These are phyloP conservation scores for Anguilla obscura DNA, from an alignment of 2,797 vertebrate species.

Conservation along the genomic window DNA sequence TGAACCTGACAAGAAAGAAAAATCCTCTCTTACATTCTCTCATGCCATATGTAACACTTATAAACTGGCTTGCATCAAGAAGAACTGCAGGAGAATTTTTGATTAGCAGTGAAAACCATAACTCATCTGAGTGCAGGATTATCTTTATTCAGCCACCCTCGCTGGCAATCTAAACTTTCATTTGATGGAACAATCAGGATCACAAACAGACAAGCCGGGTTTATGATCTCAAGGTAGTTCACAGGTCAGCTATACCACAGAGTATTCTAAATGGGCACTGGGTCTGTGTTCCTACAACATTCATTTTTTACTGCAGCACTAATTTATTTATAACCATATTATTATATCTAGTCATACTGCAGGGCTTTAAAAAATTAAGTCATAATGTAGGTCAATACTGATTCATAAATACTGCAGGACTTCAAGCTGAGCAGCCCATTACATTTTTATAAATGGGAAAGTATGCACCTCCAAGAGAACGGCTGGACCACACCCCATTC, in stretches of 20 bases:
- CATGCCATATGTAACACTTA: neutral
- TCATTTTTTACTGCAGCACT: neutral
- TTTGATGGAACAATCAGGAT: neutral
- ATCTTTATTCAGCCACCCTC: neutral
- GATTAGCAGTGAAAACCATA: neutral
- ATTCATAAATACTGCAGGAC: neutral
- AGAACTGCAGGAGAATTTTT: neutral
- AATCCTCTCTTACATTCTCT: constrained; percentile 50
- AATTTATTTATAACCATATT: neutral
- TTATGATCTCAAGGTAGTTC: neutral
- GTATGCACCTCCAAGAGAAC: neutral
- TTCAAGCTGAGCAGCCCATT: neutral
- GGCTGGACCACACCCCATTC: neutral
- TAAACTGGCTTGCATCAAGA: neutral
- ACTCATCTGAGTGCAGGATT: neutral
- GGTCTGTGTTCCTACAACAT: neutral
- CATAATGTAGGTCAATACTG: neutral
- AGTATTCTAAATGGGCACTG: neutral
- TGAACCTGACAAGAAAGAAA: constrained; percentile 63
- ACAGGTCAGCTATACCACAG: neutral
- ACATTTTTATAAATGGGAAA: neutral
- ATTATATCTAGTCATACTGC: neutral
- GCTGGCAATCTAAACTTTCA: neutral
- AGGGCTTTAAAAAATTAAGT: neutral
- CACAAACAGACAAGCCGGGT: neutral